phyloP scores from a whole-genome alignment of 2,797 vertebrate species.

The Microcaecilia unicolor region DNA sequence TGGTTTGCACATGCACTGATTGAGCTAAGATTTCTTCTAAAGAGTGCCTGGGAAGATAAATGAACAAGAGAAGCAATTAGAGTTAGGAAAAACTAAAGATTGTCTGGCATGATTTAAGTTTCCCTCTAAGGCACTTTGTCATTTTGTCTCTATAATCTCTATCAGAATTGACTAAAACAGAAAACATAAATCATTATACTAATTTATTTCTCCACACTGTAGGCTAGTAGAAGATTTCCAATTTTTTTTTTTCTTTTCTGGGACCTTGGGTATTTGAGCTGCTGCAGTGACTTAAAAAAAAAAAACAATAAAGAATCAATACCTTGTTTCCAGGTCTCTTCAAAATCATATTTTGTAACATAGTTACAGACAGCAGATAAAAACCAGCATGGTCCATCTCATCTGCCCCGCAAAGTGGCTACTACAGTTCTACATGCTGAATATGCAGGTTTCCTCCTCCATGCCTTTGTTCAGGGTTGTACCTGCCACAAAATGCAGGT shows the following conservation, averaged over 20 bases:
- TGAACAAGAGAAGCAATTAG: constrained; percentile 71
- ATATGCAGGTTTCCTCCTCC: too few relatives aligned
- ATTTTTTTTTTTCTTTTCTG: constrained; percentile 52
- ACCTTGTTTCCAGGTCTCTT: constrained; percentile 39
- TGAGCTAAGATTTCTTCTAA: constrained; percentile 76
- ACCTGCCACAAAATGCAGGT: too few relatives aligned
- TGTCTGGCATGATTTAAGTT: constrained; percentile 77
- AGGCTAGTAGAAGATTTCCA: constrained; percentile 57
- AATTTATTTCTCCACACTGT: constrained; percentile 69
- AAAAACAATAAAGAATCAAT: constrained; percentile 35
- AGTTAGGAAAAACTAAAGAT: constrained; percentile 78
- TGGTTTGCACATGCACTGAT: constrained; percentile 69
- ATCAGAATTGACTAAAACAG: constrained; percentile 77
- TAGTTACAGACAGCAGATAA: neutral
- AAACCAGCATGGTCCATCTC: too few relatives aligned
- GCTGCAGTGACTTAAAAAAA: constrained; percentile 41
- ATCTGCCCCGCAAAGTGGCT: too few relatives aligned
- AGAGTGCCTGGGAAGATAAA: constrained; percentile 74
- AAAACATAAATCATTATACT: constrained; percentile 81
- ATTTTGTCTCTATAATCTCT: constrained; percentile 80
- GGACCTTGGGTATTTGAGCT: constrained; percentile 47
- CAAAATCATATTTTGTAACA: constrained; percentile 27
- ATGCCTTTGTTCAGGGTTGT: too few relatives aligned
- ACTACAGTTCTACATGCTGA: neutral
- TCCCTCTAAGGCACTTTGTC: constrained; percentile 68